Base-by-base conservation (phyloP, 2,888 invertebrate species). In the Dolichomitus sp. region DNA sequence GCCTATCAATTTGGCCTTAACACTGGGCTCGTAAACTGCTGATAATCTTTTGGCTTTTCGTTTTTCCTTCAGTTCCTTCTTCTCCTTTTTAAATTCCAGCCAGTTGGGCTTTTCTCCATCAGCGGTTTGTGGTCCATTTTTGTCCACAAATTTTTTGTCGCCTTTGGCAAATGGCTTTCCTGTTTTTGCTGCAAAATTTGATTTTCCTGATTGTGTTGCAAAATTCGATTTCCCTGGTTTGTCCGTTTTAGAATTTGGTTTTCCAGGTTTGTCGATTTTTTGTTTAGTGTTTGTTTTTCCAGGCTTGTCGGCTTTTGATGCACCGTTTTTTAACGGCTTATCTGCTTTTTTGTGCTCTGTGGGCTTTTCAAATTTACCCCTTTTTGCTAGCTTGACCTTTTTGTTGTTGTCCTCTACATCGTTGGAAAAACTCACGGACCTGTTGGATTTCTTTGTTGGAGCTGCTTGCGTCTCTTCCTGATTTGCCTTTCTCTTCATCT, bases 11-110 rank as follows among this genome's bases (percentile, higher is more conserved):
- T 96, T 96, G 0, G 95, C 95, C 90, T 95, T 93, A 0, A 94
- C 89, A 1, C 95, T 94, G 4, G 95, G 90, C 81, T 95, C 95
- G 84, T 95, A 96, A 1, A 95, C 91, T 42, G 93, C 91, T 27
- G 89, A 89, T 68, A 94, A 94, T 17, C 92, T 94, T 85, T 95
- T 95, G 33, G 96, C 95, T 90, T 96, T 96, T 27, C 96, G 95
- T 68, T 97, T 95, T 66, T 95, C 95, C 83, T 96, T 95, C 1
- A 97, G 92, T 84, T 96, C 95, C 88, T 97, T 97, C 89, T 96
- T 97, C 81, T 97, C 95, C 88, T 97, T 95, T 89, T 97, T 97
- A 92, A 96, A 95, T 90, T 96, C 96, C 12, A 95, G 94, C 97
- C 97, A 97, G 90, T 96, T 95, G 75, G 95, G 95, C 93, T 97